A percentile compares a stretch with the other conserved stretches of the same genome.
phyloP scores from a whole-genome alignment of 2,888 invertebrate genomes.

The Ypsolopha scabrella region DNA sequence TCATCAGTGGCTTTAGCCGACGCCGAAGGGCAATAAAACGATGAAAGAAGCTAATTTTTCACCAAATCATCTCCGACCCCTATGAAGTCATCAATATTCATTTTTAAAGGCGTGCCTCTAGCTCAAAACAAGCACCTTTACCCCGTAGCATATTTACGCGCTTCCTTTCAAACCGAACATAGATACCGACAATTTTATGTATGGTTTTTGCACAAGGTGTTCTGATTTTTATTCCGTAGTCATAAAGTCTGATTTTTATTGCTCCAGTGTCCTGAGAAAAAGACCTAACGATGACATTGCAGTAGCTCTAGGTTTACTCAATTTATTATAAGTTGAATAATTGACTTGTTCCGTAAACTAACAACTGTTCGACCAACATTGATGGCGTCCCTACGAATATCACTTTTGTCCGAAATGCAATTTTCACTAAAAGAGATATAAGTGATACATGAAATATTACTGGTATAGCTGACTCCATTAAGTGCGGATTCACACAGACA shows the following conservation, averaged over 20 bases:
- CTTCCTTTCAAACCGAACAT: conserved; percentile 55
- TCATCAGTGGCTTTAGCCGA: conserved; percentile 52
- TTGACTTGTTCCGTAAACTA: conserved; percentile 45
- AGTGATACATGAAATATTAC: too few relatives aligned
- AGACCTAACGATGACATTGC: conserved; percentile 20
- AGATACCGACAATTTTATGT: too few relatives aligned
- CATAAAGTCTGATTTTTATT: too few relatives aligned
- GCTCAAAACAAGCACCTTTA: conserved; percentile 64
- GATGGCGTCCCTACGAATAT: too few relatives aligned
- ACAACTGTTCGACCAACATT: too few relatives aligned
- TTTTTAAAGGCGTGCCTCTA: conserved; percentile 49
- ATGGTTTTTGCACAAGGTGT: too few relatives aligned
- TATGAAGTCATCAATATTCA: conserved; percentile 69
- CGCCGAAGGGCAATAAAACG: conserved; percentile 59
- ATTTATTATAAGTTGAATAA: conserved; percentile 49
- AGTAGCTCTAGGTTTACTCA: conserved; percentile 39
- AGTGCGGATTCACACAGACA: too few relatives aligned
- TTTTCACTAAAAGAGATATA: too few relatives aligned
- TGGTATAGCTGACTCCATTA: too few relatives aligned
- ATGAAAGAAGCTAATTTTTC: conserved; percentile 68
- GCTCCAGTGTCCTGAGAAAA: too few relatives aligned
- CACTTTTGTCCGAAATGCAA: too few relatives aligned
- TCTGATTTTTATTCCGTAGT: too few relatives aligned
- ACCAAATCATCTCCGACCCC: conserved; percentile 65
- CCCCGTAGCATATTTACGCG: conserved; percentile 36